These are phyloP conservation scores for Cabera pusaria DNA, from an alignment of 2,888 invertebrate species.

Conservation along the genomic window DNA sequence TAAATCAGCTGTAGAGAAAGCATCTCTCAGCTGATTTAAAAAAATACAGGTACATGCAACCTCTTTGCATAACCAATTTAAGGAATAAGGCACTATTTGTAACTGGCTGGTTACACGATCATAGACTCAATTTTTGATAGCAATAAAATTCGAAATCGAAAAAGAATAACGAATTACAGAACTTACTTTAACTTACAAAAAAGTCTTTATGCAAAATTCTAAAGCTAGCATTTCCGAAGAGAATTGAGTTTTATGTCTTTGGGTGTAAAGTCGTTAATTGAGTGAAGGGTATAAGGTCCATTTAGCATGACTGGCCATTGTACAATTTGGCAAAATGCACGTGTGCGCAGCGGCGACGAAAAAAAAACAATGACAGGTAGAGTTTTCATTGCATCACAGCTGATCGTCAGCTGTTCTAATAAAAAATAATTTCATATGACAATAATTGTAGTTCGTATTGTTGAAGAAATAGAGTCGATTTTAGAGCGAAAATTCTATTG, in stretches of 20 bases:
- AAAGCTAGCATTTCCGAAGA: neutral
- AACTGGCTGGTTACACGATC: neutral
- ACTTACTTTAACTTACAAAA: too few relatives aligned
- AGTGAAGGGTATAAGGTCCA: constrained; percentile 30
- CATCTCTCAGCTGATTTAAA: constrained; percentile 34
- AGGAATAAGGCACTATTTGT: constrained; percentile 17
- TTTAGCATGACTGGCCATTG: constrained; percentile 44
- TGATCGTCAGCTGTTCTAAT: constrained; percentile 58
- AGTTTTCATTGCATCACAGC: constrained; percentile 48
- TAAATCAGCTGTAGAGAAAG: constrained; percentile 15
- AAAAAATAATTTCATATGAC: constrained; percentile 9
- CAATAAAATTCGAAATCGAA: constrained; percentile 1
- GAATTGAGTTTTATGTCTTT: neutral
- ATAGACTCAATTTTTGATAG: neutral
- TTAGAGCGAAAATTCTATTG: neutral
- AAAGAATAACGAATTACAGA: neutral
- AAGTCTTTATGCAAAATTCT: constrained; percentile 9
- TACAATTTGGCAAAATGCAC: constrained; percentile 35
- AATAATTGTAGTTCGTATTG: constrained; percentile 2
- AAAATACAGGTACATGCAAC: constrained; percentile 31
- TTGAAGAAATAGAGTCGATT: neutral
- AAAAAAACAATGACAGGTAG: constrained; percentile 45
- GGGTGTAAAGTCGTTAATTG: constrained; percentile 11
- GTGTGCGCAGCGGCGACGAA: constrained; percentile 33
- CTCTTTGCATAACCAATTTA: constrained; percentile 34